A percentile compares a stretch with the other conserved stretches of the same genome.
Evolutionary conservation across 2,888 invertebrate genomes (phyloP).

Genomic region (Phyllotreta cruciferae): DNA sequence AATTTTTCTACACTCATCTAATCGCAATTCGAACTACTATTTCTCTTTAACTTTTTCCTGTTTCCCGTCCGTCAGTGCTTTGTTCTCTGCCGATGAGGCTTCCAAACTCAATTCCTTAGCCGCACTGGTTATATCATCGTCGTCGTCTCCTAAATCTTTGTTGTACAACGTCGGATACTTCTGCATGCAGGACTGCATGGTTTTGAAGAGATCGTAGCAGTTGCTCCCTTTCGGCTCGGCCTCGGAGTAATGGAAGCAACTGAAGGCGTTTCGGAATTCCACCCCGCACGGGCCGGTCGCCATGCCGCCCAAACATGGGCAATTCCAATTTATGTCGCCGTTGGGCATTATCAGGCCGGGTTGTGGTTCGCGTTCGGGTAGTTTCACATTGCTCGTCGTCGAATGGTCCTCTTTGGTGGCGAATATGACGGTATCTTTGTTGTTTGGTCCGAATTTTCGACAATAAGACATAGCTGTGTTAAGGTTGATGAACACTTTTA

Average conservation of each 20-base stretch:
- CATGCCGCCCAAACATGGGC: conserved; percentile 97
- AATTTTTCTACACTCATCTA: too few relatives aligned
- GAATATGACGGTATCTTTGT: conserved; percentile 85
- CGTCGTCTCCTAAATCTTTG: conserved; percentile 71
- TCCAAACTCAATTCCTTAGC: conserved; percentile 11
- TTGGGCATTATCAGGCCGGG: conserved; percentile 83
- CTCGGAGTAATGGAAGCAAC: conserved; percentile 91
- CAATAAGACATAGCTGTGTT: conserved; percentile 60
- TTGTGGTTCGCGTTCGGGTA: conserved; percentile 77
- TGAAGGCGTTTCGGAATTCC: conserved; percentile 92
- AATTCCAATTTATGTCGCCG: conserved; percentile 96
- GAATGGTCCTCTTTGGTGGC: conserved; percentile 81
- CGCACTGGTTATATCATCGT: conserved; percentile 51
- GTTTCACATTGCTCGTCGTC: conserved; percentile 71
- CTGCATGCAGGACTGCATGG: conserved; percentile 91
- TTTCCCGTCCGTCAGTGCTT: background rate
- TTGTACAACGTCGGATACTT: conserved; percentile 86
- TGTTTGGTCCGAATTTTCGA: conserved; percentile 62
- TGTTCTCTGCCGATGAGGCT: conserved; percentile 4
- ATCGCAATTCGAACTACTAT: background rate
- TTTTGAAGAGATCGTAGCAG: conserved; percentile 88
- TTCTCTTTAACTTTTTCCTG: background rate
- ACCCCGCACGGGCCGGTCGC: conserved; percentile 95
- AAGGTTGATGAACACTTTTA: background rate
- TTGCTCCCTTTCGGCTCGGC: conserved; percentile 90